phyloP scores from a whole-genome alignment of 2,888 invertebrate genomes.

The Neoascia interrupta region DNA sequence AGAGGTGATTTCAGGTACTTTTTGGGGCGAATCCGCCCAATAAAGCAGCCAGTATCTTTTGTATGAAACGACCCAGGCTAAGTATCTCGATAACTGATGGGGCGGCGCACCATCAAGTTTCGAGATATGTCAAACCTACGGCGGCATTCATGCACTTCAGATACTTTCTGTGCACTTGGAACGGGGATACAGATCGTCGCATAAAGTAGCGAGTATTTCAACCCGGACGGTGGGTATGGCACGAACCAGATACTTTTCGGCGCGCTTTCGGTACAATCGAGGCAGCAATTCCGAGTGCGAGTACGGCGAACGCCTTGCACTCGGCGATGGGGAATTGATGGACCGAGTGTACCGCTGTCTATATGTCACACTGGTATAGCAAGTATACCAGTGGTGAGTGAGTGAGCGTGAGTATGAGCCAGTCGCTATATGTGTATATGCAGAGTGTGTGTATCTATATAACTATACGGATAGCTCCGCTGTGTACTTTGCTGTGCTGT shows the following conservation, averaged over 20 bases:
- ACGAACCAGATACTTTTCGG: constrained; percentile 73
- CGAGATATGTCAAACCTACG: constrained; percentile 78
- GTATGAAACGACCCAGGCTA: constrained; percentile 68
- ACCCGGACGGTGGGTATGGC: constrained; percentile 34
- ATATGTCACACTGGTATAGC: constrained; percentile 75
- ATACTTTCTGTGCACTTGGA: constrained; percentile 77
- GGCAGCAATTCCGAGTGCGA: constrained; percentile 73
- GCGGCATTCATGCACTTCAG: constrained; percentile 72
- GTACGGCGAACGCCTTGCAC: constrained; percentile 75
- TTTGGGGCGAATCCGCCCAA: constrained; percentile 76
- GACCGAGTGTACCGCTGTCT: constrained; percentile 73
- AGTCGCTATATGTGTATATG: constrained; percentile 57
- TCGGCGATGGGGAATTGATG: constrained; percentile 74
- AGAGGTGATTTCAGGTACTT: constrained; percentile 74
- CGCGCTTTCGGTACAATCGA: constrained; percentile 74
- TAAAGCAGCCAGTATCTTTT: constrained; percentile 74
- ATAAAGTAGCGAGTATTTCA: constrained; percentile 72
- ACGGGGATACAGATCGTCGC: constrained; percentile 76
- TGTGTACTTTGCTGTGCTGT: constrained; percentile 33
- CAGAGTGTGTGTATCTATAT: constrained; percentile 44
- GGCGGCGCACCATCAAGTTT: constrained; percentile 77
- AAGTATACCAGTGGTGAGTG: constrained; percentile 71
- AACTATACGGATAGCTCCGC: constrained; percentile 47
- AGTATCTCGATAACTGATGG: constrained; percentile 73
- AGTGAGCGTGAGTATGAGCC: constrained; percentile 66